phyloP scores from a whole-genome alignment of 2,113 vertebrate genomes.

The Phylloscopus trochiloides region DNA sequence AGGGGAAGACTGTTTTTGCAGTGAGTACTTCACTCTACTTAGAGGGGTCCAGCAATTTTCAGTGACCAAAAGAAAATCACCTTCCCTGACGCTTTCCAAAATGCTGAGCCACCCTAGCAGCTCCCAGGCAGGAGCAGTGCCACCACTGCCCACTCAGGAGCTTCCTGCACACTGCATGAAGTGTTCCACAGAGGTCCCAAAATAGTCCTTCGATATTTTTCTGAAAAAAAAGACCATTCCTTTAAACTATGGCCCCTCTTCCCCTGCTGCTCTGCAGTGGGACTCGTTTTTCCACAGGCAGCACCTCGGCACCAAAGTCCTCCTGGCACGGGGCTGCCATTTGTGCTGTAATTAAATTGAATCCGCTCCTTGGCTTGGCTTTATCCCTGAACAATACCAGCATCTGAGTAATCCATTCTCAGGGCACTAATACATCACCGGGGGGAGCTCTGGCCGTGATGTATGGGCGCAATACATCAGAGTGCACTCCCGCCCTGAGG shows the following conservation, averaged over 20 bases:
- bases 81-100: background rate
- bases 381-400: constrained; percentile 69
- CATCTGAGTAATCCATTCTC: constrained; percentile 73
- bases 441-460: constrained; percentile 61
- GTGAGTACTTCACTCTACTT: background rate
- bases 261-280: background rate
- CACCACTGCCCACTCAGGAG: background rate
- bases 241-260: background rate
- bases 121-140: background rate
- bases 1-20: accelerated
- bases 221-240: background rate
- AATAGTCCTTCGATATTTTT: background rate
- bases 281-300: constrained; percentile 52
- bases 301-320: constrained; percentile 52
- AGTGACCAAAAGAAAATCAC: background rate
- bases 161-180: background rate
- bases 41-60: background rate
- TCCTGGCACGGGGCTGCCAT: constrained; percentile 11
- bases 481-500: constrained; percentile 60
- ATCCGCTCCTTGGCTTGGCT: constrained; percentile 75
- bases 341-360: constrained; percentile 77
- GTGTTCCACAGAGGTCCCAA: background rate
- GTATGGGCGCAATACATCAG: constrained; percentile 71
- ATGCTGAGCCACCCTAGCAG: background rate
- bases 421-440: constrained; percentile 74